These are phyloP conservation scores for Molossus molossus DNA, from an alignment of 2,797 vertebrate species.

Conservation along the genomic window DNA sequence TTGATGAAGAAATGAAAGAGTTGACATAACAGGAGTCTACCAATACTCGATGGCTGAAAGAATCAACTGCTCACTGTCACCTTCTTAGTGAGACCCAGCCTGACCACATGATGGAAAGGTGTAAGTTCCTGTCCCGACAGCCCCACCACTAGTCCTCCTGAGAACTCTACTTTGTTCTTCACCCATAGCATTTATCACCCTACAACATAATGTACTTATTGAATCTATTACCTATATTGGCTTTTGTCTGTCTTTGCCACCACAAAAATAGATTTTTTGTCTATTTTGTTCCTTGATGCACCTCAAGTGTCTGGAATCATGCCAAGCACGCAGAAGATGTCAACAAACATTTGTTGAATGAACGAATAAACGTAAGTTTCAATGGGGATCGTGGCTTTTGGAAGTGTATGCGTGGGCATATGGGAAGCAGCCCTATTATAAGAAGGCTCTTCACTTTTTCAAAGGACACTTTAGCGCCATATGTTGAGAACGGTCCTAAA, in stretches of 20 bases:
- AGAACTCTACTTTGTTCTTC: not conserved
- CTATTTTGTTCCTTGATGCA: not conserved
- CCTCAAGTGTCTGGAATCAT: not conserved
- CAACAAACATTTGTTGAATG: not conserved
- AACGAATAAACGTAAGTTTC: not conserved
- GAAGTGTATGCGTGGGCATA: not conserved
- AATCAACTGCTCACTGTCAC: not conserved
- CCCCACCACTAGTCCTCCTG: fast-evolving
- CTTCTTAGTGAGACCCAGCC: not conserved
- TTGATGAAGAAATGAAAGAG: not conserved
- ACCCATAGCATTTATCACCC: too few species aligned
- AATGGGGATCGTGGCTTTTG: too few species aligned
- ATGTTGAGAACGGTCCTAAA: not conserved
- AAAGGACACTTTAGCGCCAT: not conserved
- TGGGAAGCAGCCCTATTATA: not conserved
- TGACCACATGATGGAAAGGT: not conserved
- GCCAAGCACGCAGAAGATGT: not conserved
- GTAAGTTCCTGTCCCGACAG: fast-evolving
- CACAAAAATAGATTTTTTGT: not conserved
- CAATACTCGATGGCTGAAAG: not conserved
- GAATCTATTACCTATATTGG: not conserved
- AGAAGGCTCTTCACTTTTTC: not conserved
- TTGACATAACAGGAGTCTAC: not conserved
- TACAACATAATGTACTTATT: not conserved
- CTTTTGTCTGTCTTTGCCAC: not conserved